These are phyloP conservation scores for Scolopax mira DNA, from an alignment of 2,113 vertebrate genomes.

Conservation along the genomic window DNA sequence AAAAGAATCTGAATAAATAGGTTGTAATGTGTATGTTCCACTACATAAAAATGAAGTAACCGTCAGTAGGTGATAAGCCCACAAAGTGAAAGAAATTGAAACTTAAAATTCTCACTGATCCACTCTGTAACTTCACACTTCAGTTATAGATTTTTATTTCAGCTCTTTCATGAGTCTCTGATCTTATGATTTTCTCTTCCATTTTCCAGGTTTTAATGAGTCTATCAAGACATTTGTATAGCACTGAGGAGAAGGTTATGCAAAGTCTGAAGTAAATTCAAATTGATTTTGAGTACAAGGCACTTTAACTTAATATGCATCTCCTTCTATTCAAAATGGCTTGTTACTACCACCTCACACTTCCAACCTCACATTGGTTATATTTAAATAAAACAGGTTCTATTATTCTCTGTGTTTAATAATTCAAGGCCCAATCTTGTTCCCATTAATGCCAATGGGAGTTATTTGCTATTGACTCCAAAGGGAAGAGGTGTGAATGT, in stretches of 20 bases:
- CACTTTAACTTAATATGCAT: not conserved
- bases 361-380: not conserved
- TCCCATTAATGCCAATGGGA: not conserved
- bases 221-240: constrained; percentile 32
- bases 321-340: not conserved
- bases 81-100: constrained; percentile 1
- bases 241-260: constrained; percentile 34
- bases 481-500: not conserved
- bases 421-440: not conserved
- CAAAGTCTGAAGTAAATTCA: constrained; percentile 52
- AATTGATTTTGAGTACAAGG: constrained; percentile 16
- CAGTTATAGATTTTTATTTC: constrained; percentile 5
- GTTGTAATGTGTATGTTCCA: not conserved
- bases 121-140: not conserved
- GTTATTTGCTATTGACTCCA: not conserved
- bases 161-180: not conserved
- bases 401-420: not conserved
- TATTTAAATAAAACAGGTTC: not conserved
- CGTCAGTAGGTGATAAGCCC: not conserved
- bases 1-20: not conserved
- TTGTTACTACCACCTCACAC: not conserved
- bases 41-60: not conserved
- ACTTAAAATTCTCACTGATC: constrained; percentile 11
- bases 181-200: constrained; percentile 6
- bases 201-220: constrained; percentile 40